Evolutionary conservation across 2,888 invertebrate species (phyloP), one percentile per base, ranked within the genome.

Genomic region (Caenorhabditis sp.): DNA sequence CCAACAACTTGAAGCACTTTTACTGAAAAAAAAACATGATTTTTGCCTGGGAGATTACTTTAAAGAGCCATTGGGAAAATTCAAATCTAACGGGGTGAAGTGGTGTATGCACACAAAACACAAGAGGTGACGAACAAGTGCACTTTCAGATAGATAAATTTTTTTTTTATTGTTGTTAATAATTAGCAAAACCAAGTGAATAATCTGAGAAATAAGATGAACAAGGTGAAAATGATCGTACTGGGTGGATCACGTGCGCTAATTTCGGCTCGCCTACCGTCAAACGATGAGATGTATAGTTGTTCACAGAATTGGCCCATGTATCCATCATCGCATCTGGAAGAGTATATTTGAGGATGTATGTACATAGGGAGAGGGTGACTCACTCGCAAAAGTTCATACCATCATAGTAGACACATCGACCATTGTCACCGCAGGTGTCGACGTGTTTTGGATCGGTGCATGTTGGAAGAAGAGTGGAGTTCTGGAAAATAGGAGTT

Each of bases 1-100:
- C 54, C 54, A 12, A 54, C 54, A 23, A 54, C 26, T 54, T 54
- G 25, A 10, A 54, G 25, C 10, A 54, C n/a, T 54, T 26, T 54
- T 23, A 54, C 54, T 54, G 54, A 17, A 54, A 54, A 54, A 8
- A 54, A 54, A 54, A 20, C 7, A 21, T 53, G 20, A 21, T 53
- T 5, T 53, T 36, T 36, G 36, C 10, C 10, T 36, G 10, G 36
- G 10, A 36, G n/a, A n/a, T n/a, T n/a, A n/a, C n/a, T n/a, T n/a
- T n/a, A n/a, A n/a, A n/a, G n/a, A n/a, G n/a, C n/a, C n/a, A 31
- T 31, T 31, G 31, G 31, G 5, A 31, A 31, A 31, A 31, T 31
- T n/a, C n/a, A n/a, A n/a, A n/a, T n/a, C n/a, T n/a, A n/a, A n/a
- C n/a, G n/a, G n/a, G n/a, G n/a, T n/a, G n/a, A n/a, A n/a, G n/a